Evolutionary conservation across 2,888 invertebrate species (phyloP).

Genomic region (Lithophane semibrunnea): DNA sequence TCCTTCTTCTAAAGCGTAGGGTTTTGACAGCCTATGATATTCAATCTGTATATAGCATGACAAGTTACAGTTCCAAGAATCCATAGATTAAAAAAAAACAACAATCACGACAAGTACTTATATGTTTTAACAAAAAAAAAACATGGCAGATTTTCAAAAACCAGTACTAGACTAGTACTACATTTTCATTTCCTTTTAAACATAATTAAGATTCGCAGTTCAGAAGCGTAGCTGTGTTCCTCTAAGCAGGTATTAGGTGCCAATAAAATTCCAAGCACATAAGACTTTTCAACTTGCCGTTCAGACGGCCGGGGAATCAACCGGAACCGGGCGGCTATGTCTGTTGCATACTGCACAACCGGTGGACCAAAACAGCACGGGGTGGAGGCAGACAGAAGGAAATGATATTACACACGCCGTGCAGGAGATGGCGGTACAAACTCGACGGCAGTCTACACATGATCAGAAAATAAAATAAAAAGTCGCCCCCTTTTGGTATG

Average conservation of each 20-base stretch:
- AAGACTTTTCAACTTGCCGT: slow-evolving; percentile 29
- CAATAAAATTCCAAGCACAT: slow-evolving; percentile 31
- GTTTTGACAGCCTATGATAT: neutral
- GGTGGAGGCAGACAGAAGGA: slow-evolving; percentile 33
- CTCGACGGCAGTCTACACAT: slow-evolving; percentile 16
- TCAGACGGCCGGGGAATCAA: slow-evolving; percentile 35
- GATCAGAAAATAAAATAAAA: slow-evolving; percentile 30
- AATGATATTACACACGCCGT: slow-evolving; percentile 42
- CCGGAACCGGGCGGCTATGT: slow-evolving; percentile 33
- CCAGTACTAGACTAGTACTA: no score
- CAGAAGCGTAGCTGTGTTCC: neutral
- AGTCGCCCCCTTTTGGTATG: neutral
- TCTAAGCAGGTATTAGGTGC: neutral
- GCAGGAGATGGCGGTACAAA: slow-evolving; percentile 20
- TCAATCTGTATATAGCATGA: neutral
- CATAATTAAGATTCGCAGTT: neutral
- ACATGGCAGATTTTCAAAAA: no score
- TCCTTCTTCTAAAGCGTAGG: neutral
- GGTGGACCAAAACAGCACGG: slow-evolving; percentile 22
- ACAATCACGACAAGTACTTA: neutral
- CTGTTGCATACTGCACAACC: slow-evolving; percentile 30
- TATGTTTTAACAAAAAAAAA: neutral
- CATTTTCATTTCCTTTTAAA: no score
- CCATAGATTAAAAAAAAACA: neutral
- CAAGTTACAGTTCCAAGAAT: neutral